Conservation (phyloP, 2,797 vertebrate species). For the Enteromius afrohamiltoni region DNA sequence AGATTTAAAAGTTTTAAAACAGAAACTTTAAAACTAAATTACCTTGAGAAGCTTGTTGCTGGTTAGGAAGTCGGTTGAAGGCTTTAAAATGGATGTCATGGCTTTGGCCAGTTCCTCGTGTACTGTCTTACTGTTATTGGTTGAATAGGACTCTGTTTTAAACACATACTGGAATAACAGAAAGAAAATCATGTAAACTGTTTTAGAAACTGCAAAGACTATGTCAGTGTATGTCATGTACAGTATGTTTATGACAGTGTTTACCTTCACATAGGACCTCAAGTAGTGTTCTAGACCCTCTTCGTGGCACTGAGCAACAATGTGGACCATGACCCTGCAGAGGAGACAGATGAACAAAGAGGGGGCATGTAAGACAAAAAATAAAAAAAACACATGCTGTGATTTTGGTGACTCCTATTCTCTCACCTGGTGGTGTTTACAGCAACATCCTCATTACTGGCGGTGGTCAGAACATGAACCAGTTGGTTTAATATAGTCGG, state of each 20-base stretch:
- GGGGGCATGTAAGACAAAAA: neutral
- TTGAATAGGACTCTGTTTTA: constrained; percentile 87
- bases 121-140: constrained; percentile 82
- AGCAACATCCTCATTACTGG: constrained; percentile 92
- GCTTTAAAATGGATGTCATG: constrained; percentile 96
- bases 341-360: neutral
- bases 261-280: constrained; percentile 95
- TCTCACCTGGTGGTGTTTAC: constrained; percentile 93
- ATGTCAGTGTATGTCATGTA: neutral
- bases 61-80: constrained; percentile 96
- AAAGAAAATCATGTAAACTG: neutral
- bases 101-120: constrained; percentile 96
- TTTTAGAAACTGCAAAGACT: neutral
- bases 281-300: constrained; percentile 94
- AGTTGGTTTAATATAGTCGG: constrained; percentile 95
- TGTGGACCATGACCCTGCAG: constrained; percentile 93
- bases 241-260: neutral
- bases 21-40: neutral
- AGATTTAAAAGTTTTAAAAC: neutral
- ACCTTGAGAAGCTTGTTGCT: constrained; percentile 99
- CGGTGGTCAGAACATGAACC: constrained; percentile 89
- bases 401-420: neutral
- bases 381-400: neutral
- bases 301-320: constrained; percentile 97
- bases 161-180: constrained; percentile 86